Evolutionary conservation across 2,888 invertebrate genomes (phyloP).

Genomic region (Lepidocyrtinus sp.): DNA sequence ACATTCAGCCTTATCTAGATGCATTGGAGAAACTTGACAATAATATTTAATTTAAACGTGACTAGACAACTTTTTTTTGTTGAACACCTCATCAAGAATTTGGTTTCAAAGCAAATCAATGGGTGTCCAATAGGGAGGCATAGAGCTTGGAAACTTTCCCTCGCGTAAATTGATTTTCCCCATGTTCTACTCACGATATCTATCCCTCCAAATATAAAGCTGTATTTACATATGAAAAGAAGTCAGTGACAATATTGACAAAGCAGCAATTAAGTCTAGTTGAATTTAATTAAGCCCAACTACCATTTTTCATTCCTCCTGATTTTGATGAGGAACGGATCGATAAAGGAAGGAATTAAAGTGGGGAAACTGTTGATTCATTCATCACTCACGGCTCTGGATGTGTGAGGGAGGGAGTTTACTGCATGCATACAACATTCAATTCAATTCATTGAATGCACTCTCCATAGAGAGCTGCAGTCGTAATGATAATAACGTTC

Average conservation of each 20-base stretch:
- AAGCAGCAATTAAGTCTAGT: slow-evolving; percentile 51
- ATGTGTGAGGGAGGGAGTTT: no score
- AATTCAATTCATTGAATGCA: not conserved
- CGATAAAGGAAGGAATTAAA: slow-evolving; percentile 16
- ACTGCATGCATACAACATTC: slow-evolving; percentile 3
- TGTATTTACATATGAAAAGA: slow-evolving; percentile 36
- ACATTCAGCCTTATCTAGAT: no score
- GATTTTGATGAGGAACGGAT: not conserved
- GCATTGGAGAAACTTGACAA: no score
- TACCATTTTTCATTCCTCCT: not conserved
- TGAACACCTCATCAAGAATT: no score
- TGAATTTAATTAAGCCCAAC: slow-evolving; percentile 51
- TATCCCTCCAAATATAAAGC: no score
- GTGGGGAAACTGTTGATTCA: slow-evolving; percentile 33
- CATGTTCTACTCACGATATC: not conserved
- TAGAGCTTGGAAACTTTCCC: no score
- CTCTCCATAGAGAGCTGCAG: not conserved
- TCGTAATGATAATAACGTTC: slow-evolving; percentile 36
- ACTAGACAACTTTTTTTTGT: no score
- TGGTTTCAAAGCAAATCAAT: no score
- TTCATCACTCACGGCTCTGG: slow-evolving; percentile 22
- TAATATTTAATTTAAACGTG: no score
- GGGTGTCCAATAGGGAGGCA: no score
- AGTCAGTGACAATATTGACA: slow-evolving; percentile 43
- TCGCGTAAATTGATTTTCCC: no score